phyloP scores from a whole-genome alignment of 1,140 invertebrate genomes.

The Trichonephila clavipes region DNA sequence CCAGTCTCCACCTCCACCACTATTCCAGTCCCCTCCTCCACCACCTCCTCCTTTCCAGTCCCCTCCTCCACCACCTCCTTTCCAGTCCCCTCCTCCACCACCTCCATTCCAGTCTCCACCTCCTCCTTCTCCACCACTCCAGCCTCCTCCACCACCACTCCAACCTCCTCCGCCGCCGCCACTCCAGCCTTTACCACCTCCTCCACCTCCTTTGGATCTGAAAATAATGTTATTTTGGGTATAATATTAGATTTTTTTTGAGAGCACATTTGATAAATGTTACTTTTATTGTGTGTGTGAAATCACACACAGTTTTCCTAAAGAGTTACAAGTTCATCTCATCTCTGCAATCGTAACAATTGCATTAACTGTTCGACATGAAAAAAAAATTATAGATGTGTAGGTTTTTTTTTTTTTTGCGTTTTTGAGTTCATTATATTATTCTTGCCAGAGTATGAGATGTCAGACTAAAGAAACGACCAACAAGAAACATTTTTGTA shows the following conservation, averaged over 20 bases:
- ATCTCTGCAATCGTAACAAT: too few species aligned
- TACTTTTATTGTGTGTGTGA: neutral
- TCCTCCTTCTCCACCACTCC: neutral
- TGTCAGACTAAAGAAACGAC: too few species aligned
- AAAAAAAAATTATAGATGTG: too few species aligned
- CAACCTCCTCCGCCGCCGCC: neutral
- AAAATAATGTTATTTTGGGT: neutral
- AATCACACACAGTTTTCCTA: too few species aligned
- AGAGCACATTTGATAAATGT: neutral
- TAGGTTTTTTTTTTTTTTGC: too few species aligned
- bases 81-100: neutral
- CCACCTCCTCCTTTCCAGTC: constrained; percentile 25
- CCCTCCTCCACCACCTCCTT: neutral
- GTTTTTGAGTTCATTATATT: too few species aligned
- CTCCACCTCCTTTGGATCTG: constrained; percentile 57
- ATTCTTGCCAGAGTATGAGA: too few species aligned
- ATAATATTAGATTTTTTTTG: neutral
- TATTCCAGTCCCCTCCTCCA: neutral
- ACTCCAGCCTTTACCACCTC: constrained; percentile 37
- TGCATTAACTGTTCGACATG: too few species aligned
- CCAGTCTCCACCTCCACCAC: constrained; percentile 28
- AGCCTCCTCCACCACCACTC: neutral
- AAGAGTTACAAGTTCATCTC: too few species aligned
- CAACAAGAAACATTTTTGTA: too few species aligned
- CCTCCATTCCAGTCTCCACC: neutral